A percentile compares a stretch with the other conserved stretches of the same genome.
phyloP scores from a whole-genome alignment of 1,140 invertebrate species.

The Drosophila asahinai region DNA sequence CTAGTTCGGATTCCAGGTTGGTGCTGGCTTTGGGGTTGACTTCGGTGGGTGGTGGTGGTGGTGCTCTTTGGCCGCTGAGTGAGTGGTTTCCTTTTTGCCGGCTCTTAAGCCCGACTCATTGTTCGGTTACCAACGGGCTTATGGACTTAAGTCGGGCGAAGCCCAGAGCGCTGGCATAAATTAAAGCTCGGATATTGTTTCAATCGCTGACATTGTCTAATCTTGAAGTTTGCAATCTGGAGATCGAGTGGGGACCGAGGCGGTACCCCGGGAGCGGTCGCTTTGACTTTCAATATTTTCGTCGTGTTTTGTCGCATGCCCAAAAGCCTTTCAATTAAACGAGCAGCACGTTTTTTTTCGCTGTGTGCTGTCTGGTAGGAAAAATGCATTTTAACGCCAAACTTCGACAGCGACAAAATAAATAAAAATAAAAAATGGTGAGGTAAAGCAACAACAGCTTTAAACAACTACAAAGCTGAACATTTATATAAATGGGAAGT shows the following conservation, averaged over 20 bases:
- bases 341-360: slow-evolving; percentile 61
- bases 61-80: not conserved
- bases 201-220: slow-evolving; percentile 53
- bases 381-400: slow-evolving; percentile 68
- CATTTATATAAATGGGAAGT: slow-evolving; percentile 27
- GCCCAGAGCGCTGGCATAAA: slow-evolving; percentile 54
- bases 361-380: slow-evolving; percentile 9
- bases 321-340: slow-evolving; percentile 74
- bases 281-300: slow-evolving; percentile 53
- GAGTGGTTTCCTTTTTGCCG: slow-evolving; percentile 30
- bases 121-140: slow-evolving; percentile 35
- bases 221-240: slow-evolving; percentile 50
- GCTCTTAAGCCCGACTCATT: slow-evolving; percentile 30
- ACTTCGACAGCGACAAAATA: slow-evolving; percentile 51
- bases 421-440: slow-evolving; percentile 23
- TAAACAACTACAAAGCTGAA: slow-evolving; percentile 24
- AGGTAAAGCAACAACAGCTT: slow-evolving; percentile 10
- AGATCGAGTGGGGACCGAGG: not conserved
- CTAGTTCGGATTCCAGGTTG: slow-evolving; percentile 1
- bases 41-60: slow-evolving; percentile 7
- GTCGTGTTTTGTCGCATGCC: slow-evolving; percentile 65
- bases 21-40: not conserved
- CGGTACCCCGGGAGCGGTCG: slow-evolving; percentile 11
- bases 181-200: slow-evolving; percentile 57
- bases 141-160: slow-evolving; percentile 31